Evolutionary conservation across 1,140 invertebrate species (phyloP), one percentile per base, ranked within the genome.

Genomic region (Lerema accius): DNA sequence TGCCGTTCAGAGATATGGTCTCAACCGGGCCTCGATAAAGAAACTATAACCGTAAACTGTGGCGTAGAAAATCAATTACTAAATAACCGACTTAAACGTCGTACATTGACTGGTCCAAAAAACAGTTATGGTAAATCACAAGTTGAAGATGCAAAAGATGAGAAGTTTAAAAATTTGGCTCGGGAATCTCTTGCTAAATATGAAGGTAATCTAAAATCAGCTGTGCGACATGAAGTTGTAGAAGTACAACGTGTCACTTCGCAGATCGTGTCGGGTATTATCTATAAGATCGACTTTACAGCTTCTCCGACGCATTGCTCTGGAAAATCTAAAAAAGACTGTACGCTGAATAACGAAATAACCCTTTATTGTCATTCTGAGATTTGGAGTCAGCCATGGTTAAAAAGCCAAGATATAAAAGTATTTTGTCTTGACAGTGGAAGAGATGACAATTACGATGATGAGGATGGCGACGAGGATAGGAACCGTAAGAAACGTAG

Each of bases 281-380:
- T 73, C 7, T 80, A 77, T 60, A 66, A 71, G 7, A 81, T 85
- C n/a, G 65, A 85, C 55, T 86, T 72, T 63, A 71, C 63, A 23
- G 77, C 82, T 26, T 46, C 67, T 1, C 70, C 72, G 2, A 67
- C 65, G 11, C 50, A 28, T 9, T 84, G 79, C 45, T 46, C 17
- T 7, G 10, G 11, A 19, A 55, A 62, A 39, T 50, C 7, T 42
- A 67, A 56, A 16, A 43, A 19, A 53, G 7, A 42, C 46, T 11
- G 10, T 37, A 45, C 39, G 62, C 61, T n/a, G n/a, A n/a, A 69
- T 39, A 61, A 45, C 14, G 37, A 39, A 14, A 14, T 28, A 13
- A 60, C n/a, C n/a, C n/a, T 68, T n/a, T 72, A 71, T 48, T 84
- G 80, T 65, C 63, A 79, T 42, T 23, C 78, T 4, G 16, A 71